Percentiles rank a stretch among this genome's conserved stretches.
Conservation (phyloP, 1,140 invertebrate species). For the Papilio glaucus region DNA sequence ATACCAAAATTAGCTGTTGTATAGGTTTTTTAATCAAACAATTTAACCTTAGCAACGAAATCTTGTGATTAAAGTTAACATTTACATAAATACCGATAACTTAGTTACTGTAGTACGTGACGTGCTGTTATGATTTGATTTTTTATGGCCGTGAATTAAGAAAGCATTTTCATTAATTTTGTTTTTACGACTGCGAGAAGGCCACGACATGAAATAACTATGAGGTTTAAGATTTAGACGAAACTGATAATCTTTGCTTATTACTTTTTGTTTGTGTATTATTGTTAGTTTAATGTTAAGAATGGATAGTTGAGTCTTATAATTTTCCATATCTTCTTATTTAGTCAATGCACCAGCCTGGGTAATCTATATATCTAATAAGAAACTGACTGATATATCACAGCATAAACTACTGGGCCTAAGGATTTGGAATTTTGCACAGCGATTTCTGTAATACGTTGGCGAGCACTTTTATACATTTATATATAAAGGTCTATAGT, state of each 20-base stretch:
- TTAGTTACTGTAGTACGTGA: slow-evolving; percentile 17
- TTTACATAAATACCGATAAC: slow-evolving; percentile 24
- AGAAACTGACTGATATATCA: too few species aligned
- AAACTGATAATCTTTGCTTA: slow-evolving; percentile 23
- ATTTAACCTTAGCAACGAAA: slow-evolving; percentile 10
- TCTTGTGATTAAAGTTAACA: slow-evolving; percentile 7
- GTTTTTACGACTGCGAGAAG: slow-evolving; percentile 33
- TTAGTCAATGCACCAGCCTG: too few species aligned
- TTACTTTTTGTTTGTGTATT: not conserved
- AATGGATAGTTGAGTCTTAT: not conserved
- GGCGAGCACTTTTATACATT: too few species aligned
- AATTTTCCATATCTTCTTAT: not conserved
- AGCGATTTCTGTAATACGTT: too few species aligned
- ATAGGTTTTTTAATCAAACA: not conserved
- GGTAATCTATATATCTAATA: too few species aligned
- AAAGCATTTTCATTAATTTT: slow-evolving; percentile 35
- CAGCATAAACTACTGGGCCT: too few species aligned
- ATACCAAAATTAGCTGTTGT: not conserved
- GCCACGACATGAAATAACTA: slow-evolving; percentile 32
- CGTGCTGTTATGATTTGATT: slow-evolving; percentile 33
- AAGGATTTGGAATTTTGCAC: too few species aligned
- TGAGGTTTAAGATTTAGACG: slow-evolving; percentile 29
- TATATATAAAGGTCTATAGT: too few species aligned
- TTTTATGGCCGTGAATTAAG: slow-evolving; percentile 37
- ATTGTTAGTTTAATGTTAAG: not conserved